Base-by-base conservation (phyloP, 2,797 vertebrate genomes). In the Oceanodroma leucorhoa region DNA sequence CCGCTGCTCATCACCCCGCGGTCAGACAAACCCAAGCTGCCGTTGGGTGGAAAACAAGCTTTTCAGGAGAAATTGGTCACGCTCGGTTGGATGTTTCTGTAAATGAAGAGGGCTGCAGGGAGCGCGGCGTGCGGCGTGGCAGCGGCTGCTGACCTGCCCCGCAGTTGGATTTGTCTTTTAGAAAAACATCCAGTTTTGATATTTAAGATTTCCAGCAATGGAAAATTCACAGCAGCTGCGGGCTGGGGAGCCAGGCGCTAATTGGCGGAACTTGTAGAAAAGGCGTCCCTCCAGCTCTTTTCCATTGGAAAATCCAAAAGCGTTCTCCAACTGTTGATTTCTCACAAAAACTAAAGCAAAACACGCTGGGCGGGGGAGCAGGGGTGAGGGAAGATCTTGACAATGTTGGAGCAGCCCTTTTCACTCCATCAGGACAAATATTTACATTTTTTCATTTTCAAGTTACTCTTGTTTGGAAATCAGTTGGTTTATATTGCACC, bases 281-380 rank as follows among this genome's bases (percentile, higher is more conserved):
- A 84, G 76, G 83, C 6, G 0, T 93, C 70, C 66, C 58, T 94
- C 80, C 93, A 84, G 83, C 83, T 90, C 95, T 89, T 96, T 97
- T 96, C 94, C 94, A 95, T 54, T 77, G 92, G 93, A 97, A 95
- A 94, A 94, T 94, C 88, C 93, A 93, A 90, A 60, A 51, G 54
- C 62, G 76, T 92, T 69, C 83, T 84, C 92, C 91, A 90, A 34
- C 77, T 94, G 85, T 95, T 96, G 93, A 90, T 96, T 90, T 76
- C 86, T 97, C 62, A 30, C 69, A 16, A 92, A 86, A 93, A 75
- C 51, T 66, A 38, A 90, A 91, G 70, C 89, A 90, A 95, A 95
- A 67, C 91, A 81, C 1, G 2, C 86, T 36, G 83, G 88, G 62
- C 3, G 46, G 83, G 82, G 93, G 60, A 60, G 26, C 26, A 24